phyloP scores from a whole-genome alignment of 2,113 vertebrate genomes.

The Vicugna pacos region DNA sequence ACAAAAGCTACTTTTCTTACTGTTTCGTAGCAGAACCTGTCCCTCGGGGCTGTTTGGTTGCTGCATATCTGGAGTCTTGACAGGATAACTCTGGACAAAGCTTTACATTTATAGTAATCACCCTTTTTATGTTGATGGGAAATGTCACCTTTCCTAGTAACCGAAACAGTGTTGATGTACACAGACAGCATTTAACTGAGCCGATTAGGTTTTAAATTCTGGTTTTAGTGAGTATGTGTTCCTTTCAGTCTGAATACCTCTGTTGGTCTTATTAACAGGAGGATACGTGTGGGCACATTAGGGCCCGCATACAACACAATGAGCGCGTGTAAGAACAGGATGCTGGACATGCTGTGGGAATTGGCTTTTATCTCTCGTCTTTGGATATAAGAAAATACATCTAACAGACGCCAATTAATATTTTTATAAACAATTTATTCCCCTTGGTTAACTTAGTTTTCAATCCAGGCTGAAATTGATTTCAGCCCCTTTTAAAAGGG shows the following conservation, averaged over 20 bases:
- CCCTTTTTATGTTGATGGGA: not conserved
- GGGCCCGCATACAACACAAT: not conserved
- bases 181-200: not conserved
- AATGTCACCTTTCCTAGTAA: not conserved
- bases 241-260: not conserved
- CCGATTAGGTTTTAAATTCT: not conserved
- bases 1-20: not conserved
- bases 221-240: not conserved
- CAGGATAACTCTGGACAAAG: not conserved
- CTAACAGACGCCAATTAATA: not conserved
- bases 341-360: not conserved
- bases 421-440: not conserved
- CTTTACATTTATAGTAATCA: not conserved
- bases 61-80: not conserved
- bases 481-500: not conserved
- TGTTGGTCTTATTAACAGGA: not conserved
- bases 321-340: fast-evolving
- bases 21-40: not conserved
- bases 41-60: not conserved
- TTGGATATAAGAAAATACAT: not conserved
- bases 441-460: conserved; percentile 35
- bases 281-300: not conserved
- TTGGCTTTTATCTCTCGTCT: not conserved
- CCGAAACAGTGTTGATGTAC: not conserved
- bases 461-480: not conserved